Evolutionary conservation across 2,888 invertebrate genomes (phyloP), one percentile per base, ranked within the genome.

Genomic region (Parnassius glacialis): DNA sequence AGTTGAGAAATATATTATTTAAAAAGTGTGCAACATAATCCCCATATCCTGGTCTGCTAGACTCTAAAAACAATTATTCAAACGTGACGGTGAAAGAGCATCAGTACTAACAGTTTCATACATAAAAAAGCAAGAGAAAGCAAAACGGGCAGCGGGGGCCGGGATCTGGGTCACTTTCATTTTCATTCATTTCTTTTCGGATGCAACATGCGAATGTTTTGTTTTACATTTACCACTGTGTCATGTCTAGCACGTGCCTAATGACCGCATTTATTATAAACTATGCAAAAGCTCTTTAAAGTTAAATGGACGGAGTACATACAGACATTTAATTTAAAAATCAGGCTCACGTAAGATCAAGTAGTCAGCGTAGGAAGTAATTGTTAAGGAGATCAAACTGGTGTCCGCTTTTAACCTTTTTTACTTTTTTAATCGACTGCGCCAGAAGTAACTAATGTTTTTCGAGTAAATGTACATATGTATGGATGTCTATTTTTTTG

Each of bases 101-200:
- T 52, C 59, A 13, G 44, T 13, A 52, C 52, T 56, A 61, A 61
- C n/a, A 57, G 57, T 63, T 59, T 63, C 59, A 56, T 59, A 59
- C 63, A 59, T 63, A 86, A 76, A 85, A 86, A 86, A 84, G 78
- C 77, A 78, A 85, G 87, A 86, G 89, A 90, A 89, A 90, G 87
- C 80, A 80, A 65, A 73, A 50, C 74, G 72, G 73, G 72, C 68
- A 62, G 74, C 71, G 77, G 75, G 75, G 79, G 73, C 70, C 78
- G 76, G 75, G 74, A 90, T 82, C 85, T 90, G 70, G 90, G 90
- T 76, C 89, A 91, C 90, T 91, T 90, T 90, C 91, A 86, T 89
- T 91, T 88, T 91, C 91, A 85, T 90, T 90, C 84, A 85, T 89
- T 90, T 90, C 87, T 90, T 90, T 90, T 90, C 84, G 84, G 87